Evolutionary conservation across 30 jellyfish, hydroid and myxozoan species (phyloP).

Genomic region (Hydractinia symbiolongicarpus): DNA sequence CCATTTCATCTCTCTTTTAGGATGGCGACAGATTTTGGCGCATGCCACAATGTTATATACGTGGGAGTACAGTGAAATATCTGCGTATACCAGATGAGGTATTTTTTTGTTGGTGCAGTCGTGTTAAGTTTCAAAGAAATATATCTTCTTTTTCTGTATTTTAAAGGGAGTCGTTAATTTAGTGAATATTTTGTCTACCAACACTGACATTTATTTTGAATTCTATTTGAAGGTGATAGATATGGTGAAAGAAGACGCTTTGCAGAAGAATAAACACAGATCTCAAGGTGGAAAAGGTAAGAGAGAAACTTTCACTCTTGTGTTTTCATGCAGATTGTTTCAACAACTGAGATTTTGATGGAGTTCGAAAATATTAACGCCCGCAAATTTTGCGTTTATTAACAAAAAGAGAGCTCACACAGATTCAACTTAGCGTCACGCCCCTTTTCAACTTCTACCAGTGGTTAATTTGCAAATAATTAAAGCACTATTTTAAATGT

Average conservation of each 20-base stretch:
- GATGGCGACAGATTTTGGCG: slow-evolving; percentile 98
- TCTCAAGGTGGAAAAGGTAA: slow-evolving; percentile 45
- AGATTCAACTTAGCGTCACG: too few relatives aligned
- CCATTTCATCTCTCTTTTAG: slow-evolving; percentile 20
- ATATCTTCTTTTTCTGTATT: too few relatives aligned
- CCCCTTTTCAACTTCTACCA: too few relatives aligned
- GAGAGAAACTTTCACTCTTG: neutral
- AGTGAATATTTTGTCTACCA: too few relatives aligned
- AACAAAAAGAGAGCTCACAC: too few relatives aligned
- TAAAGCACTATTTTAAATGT: too few relatives aligned
- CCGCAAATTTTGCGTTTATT: too few relatives aligned
- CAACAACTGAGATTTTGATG: too few relatives aligned
- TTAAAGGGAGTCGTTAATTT: too few relatives aligned
- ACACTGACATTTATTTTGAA: neutral
- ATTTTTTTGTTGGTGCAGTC: neutral
- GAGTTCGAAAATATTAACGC: too few relatives aligned
- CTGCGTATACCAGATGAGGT: slow-evolving; percentile 97
- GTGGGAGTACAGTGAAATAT: slow-evolving; percentile 91
- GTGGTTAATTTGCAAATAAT: too few relatives aligned
- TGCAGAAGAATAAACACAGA: slow-evolving; percentile 40
- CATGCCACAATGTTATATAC: slow-evolving; percentile 88
- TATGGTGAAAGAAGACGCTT: slow-evolving; percentile 70
- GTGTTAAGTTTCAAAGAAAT: too few relatives aligned
- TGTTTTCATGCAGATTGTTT: neutral
- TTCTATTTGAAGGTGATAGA: slow-evolving; percentile 53